These are phyloP conservation scores for Palloptera scutellata DNA, from an alignment of 2,888 invertebrate genomes.

Conservation along the genomic window DNA sequence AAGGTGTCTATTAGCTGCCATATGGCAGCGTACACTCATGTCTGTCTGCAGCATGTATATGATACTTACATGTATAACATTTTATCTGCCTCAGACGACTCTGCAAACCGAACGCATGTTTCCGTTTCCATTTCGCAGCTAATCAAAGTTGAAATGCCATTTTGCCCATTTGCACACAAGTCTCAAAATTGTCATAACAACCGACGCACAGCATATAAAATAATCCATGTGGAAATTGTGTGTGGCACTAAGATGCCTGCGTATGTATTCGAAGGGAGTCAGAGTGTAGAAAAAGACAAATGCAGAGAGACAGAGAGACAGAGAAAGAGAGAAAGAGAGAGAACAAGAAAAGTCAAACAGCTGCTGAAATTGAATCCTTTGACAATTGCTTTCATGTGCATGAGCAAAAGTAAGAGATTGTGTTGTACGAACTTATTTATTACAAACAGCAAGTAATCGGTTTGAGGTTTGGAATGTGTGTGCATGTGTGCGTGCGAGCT, in stretches of 20 bases:
- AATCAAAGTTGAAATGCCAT: slow-evolving; percentile 35
- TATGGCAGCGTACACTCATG: slow-evolving; percentile 1
- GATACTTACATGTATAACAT: neutral
- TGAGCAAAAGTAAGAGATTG: neutral
- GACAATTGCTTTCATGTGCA: neutral
- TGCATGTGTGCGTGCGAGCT: no score
- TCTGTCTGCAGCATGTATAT: neutral
- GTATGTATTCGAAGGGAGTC: neutral
- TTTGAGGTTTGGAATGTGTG: neutral
- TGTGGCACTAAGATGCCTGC: slow-evolving; percentile 1
- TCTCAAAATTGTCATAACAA: slow-evolving; percentile 35
- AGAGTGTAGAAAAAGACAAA: neutral
- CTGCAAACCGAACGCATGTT: neutral
- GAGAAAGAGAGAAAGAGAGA: neutral
- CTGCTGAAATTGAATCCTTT: neutral
- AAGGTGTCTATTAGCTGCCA: slow-evolving; percentile 29
- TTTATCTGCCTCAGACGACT: neutral
- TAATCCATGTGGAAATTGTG: slow-evolving; percentile 34
- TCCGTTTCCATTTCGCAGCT: slow-evolving; percentile 28
- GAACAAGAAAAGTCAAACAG: neutral
- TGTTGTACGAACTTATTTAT: no score
- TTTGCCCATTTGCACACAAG: slow-evolving; percentile 16
- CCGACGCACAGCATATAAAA: slow-evolving; percentile 32
- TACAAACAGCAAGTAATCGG: neutral
- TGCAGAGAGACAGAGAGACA: no score